A percentile compares a stretch with the other conserved stretches of the same genome.
phyloP scores from a whole-genome alignment of 2,797 vertebrate genomes.

The Lithobates sylvaticus region DNA sequence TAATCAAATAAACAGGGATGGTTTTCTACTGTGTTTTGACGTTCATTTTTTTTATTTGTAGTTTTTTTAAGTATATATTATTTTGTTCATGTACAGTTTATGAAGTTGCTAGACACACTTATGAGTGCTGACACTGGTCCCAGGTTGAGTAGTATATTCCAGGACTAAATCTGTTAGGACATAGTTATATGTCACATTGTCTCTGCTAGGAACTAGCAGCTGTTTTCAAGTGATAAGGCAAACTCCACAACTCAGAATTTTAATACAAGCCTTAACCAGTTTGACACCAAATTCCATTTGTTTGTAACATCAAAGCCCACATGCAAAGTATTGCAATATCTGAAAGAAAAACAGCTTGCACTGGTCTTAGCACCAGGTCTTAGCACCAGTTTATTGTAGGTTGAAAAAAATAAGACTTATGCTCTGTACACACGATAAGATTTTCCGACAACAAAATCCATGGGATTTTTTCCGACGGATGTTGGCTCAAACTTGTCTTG shows the following conservation, averaged over 20 bases:
- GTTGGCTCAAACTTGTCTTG: no score
- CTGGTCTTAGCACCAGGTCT: background rate
- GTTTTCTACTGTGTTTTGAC: no score
- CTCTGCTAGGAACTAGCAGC: background rate
- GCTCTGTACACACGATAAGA: no score
- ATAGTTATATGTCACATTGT: background rate
- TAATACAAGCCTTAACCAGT: background rate
- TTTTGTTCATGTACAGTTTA: background rate
- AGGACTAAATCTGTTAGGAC: background rate
- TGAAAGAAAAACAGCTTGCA: background rate
- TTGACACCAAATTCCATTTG: background rate
- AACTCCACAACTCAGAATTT: background rate
- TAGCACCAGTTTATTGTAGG: background rate
- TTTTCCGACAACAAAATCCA: no score
- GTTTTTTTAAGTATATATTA: no score
- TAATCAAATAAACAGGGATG: no score
- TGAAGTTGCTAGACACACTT: background rate
- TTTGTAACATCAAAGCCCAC: background rate
- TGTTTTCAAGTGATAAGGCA: conserved; percentile 5
- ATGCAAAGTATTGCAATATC: background rate
- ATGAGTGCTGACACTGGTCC: background rate
- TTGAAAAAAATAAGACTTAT: no score
- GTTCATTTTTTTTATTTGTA: no score
- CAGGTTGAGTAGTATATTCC: background rate
- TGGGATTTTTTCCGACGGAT: no score